Conservation (phyloP, 2,888 invertebrate genomes). For the Hemicrepidius hirtus region DNA sequence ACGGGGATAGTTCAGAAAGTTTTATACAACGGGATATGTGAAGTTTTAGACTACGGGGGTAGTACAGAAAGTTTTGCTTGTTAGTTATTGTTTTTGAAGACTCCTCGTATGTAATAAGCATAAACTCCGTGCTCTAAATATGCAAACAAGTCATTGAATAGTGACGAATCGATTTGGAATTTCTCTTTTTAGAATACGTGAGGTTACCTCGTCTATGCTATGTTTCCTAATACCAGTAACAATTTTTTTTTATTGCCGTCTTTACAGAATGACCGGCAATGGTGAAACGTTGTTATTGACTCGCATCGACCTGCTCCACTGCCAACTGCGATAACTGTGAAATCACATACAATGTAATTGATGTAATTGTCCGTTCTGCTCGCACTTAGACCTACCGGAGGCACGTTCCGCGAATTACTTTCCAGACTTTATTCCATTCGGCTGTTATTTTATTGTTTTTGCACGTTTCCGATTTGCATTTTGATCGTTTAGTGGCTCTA, state of each 20-base stretch:
- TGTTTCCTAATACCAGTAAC: constrained; percentile 37
- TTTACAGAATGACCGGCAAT: constrained; percentile 28
- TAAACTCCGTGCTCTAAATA: constrained; percentile 34
- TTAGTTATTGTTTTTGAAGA: too few species aligned
- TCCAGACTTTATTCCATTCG: constrained; percentile 44
- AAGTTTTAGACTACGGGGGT: too few species aligned
- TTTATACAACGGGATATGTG: too few species aligned
- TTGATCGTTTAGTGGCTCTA: background rate
- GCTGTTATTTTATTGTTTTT: constrained; percentile 57
- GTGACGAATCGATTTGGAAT: constrained; percentile 53
- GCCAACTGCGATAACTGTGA: constrained; percentile 62
- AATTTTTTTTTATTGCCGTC: constrained; percentile 30
- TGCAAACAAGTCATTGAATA: constrained; percentile 40
- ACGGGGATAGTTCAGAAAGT: too few species aligned
- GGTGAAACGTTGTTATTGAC: background rate
- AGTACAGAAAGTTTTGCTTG: too few species aligned
- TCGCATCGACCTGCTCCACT: constrained; percentile 50
- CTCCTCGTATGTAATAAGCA: too few species aligned
- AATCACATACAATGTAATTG: constrained; percentile 65
- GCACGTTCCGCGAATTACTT: constrained; percentile 61
- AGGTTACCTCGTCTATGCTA: constrained; percentile 50
- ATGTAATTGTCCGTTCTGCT: constrained; percentile 59
- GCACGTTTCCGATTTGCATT: constrained; percentile 55
- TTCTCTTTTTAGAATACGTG: constrained; percentile 51
- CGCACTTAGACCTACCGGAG: constrained; percentile 55